Conservation (phyloP, 2,113 vertebrate genomes). For the Urocynchramus pylzowi region DNA sequence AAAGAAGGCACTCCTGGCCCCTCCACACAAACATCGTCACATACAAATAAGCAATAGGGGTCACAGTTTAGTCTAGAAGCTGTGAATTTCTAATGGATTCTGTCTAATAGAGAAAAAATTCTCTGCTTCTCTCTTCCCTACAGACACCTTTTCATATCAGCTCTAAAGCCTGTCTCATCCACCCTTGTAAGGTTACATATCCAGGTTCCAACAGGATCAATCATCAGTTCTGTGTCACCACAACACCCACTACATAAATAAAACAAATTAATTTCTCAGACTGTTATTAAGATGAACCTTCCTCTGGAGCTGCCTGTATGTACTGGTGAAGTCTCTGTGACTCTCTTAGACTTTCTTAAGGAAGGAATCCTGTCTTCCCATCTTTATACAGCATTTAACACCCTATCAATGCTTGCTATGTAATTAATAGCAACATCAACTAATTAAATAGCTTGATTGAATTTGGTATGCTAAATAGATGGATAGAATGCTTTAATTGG, state of each 20-base stretch:
- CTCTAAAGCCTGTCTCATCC: background rate
- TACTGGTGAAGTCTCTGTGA: background rate
- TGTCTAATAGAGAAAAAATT: background rate
- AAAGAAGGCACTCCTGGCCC: background rate
- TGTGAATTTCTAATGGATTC: background rate
- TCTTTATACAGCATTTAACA: background rate
- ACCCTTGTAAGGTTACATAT: background rate
- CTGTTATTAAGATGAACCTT: background rate
- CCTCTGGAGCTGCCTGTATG: background rate
- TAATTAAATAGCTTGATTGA: background rate
- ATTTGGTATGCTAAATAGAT: background rate
- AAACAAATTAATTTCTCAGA: background rate
- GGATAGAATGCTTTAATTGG: background rate
- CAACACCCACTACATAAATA: background rate
- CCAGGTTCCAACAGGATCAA: background rate
- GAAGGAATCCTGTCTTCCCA: background rate
- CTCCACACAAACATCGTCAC: background rate
- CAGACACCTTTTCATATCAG: background rate
- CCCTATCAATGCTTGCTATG: background rate
- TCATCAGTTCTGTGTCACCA: background rate
- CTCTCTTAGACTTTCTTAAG: background rate
- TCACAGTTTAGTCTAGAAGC: background rate
- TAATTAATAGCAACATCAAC: background rate
- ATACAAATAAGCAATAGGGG: background rate
- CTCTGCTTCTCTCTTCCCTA: background rate